Base-by-base conservation (phyloP, 2,113 vertebrate species). In the Ceyx melanurus region DNA sequence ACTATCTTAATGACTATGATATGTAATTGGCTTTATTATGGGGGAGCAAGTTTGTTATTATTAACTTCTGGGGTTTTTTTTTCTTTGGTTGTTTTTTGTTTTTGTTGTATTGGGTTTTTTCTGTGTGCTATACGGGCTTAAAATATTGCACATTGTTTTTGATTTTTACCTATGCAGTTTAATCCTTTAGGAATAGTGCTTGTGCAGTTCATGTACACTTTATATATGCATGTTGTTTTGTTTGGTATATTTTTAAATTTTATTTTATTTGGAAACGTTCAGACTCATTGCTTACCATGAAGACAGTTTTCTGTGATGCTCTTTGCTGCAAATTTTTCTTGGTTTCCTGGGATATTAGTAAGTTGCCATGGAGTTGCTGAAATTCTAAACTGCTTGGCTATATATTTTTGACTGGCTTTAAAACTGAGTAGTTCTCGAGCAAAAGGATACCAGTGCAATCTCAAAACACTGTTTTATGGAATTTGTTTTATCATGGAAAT, bases 131-230 rank as follows among this genome's bases (percentile, higher is more conserved):
- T 97, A 98, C 97, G 95, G 95, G 96, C 97, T 97, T 97, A 95
- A 97, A 92, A 97, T 98, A 87, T 98, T 98, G 98, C 98, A 98
- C 98, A 98, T 97, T 97, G 94, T 73, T 97, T 94, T 94, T 97
- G 93, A 96, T 97, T 97, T 97, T 98, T 97, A 98, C 97, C 98
- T 98, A 98, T 98, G 98, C 98, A 98, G 97, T 98, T 97, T 96
- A 97, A 96, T 96, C 93, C 92, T 93, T 61, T 98, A 98, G 96
- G 92, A 93, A 77, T 98, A 97, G 97, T 5, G 79, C 97, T 97
- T 97, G 88, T 97, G 93, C 96, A 94, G 93, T 96, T 92, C 95
- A 73, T 94, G 96, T 97, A 97, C 95, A 97, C 97, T 96, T 95
- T 97, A 97, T 97, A 97, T 96, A 97, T 97, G 93, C 93, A 97